Evolutionary conservation across 1,140 invertebrate species (phyloP).

Genomic region (Drosophila sturtevanti): DNA sequence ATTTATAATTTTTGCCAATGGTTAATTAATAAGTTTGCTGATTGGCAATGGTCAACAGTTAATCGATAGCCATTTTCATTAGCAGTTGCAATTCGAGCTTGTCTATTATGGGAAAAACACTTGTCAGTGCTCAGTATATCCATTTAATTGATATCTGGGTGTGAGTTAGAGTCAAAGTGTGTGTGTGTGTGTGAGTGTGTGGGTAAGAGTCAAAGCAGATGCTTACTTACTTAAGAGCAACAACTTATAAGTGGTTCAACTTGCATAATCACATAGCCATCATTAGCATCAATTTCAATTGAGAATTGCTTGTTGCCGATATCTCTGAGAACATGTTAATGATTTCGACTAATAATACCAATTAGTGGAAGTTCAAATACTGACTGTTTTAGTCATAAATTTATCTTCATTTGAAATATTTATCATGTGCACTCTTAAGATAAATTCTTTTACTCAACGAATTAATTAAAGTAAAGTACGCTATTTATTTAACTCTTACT

Average conservation of each 20-base stretch:
- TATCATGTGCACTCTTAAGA: too few relatives aligned
- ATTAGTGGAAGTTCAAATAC: too few relatives aligned
- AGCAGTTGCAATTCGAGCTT: conserved; percentile 34
- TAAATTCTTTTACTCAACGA: too few relatives aligned
- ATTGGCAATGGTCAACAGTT: background rate
- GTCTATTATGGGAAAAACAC: conserved; percentile 61
- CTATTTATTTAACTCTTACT: too few relatives aligned
- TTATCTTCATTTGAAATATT: too few relatives aligned
- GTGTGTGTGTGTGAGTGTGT: conserved; percentile 19
- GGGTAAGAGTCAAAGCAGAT: conserved; percentile 26
- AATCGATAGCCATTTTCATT: conserved; percentile 47
- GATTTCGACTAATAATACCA: background rate
- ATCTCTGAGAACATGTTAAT: background rate
- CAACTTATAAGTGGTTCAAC: conserved; percentile 8
- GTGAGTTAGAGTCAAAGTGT: conserved; percentile 11
- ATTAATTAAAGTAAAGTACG: too few relatives aligned
- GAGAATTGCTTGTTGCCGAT: background rate
- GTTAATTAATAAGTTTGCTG: conserved; percentile 27
- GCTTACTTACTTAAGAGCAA: conserved; percentile 23
- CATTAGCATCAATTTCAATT: conserved; percentile 40
- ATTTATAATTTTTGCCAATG: conserved; percentile 33
- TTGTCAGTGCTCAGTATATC: conserved; percentile 55
- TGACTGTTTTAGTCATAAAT: too few relatives aligned
- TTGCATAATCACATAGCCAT: conserved; percentile 58
- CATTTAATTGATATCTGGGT: background rate